Conservation (phyloP, 2,113 vertebrate genomes). For the Amazona guildingii region DNA sequence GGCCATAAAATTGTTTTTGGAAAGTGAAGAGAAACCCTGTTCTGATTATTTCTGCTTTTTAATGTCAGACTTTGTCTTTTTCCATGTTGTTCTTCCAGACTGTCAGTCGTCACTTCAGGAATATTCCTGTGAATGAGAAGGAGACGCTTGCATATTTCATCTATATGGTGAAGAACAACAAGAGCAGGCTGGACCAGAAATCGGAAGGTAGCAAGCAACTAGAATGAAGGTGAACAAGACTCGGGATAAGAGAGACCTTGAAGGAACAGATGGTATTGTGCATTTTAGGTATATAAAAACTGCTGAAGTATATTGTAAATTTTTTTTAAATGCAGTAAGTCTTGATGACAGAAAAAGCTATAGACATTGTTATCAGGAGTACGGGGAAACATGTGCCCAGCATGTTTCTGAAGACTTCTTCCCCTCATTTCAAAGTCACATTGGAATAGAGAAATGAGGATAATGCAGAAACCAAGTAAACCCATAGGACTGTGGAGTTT, state of each 20-base stretch:
- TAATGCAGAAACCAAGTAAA: conserved; percentile 50
- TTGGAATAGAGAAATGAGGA: conserved; percentile 54
- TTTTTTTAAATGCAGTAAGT: conserved; percentile 57
- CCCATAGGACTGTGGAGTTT: conserved; percentile 32
- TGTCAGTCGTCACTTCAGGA: conserved; percentile 98
- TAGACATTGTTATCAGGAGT: conserved; percentile 66
- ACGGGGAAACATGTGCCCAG: conserved; percentile 59
- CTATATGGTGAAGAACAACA: conserved; percentile 99
- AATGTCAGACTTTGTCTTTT: conserved; percentile 17
- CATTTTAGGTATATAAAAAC: conserved; percentile 62
- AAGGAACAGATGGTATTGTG: conserved; percentile 54
- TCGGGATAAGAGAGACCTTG: background rate
- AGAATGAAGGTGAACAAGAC: conserved; percentile 74
- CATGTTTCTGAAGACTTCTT: conserved; percentile 71
- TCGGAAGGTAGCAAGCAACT: conserved; percentile 87
- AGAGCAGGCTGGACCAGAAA: conserved; percentile 96
- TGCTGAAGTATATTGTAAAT: conserved; percentile 69
- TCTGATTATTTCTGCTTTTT: conserved; percentile 6
- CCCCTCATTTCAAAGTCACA: conserved; percentile 43
- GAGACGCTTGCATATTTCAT: conserved; percentile 98
- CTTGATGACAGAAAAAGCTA: conserved; percentile 67
- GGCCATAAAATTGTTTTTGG: background rate
- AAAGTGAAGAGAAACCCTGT: background rate
- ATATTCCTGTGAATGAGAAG: conserved; percentile 97
- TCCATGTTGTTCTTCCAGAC: conserved; percentile 77